Conservation (phyloP, 1,140 invertebrate genomes). For the Linepithema humile region DNA sequence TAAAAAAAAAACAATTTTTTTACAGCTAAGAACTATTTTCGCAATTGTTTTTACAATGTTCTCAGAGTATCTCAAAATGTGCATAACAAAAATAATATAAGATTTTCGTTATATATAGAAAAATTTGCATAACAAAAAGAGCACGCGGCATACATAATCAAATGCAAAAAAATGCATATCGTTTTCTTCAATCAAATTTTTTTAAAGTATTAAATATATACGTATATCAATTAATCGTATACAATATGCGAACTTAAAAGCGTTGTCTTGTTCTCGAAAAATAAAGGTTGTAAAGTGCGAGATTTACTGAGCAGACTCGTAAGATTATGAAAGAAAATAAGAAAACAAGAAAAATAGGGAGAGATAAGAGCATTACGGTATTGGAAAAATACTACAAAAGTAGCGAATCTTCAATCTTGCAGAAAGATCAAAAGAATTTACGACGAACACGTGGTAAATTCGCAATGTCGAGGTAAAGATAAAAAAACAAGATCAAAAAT, state of each 20-base stretch:
- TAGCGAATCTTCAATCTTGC: neutral
- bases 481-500: neutral
- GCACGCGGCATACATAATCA: neutral
- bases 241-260: slow-evolving; percentile 2
- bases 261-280: neutral
- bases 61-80: neutral
- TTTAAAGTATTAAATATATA: neutral
- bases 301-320: neutral
- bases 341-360: neutral
- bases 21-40: neutral
- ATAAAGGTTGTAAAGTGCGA: neutral
- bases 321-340: neutral
- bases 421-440: neutral
- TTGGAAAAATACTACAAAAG: neutral
- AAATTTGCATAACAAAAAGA: neutral
- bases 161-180: slow-evolving; percentile 3
- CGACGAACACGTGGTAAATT: neutral
- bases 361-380: neutral
- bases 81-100: neutral
- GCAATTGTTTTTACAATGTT: slow-evolving; percentile 20
- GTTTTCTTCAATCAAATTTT: neutral
- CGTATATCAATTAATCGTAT: neutral
- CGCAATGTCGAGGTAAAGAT: neutral
- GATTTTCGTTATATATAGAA: neutral
- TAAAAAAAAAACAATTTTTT: neutral